These are phyloP conservation scores for Anolis carolinensis DNA, from an alignment of 2,113 vertebrate genomes.

Conservation along the genomic window DNA sequence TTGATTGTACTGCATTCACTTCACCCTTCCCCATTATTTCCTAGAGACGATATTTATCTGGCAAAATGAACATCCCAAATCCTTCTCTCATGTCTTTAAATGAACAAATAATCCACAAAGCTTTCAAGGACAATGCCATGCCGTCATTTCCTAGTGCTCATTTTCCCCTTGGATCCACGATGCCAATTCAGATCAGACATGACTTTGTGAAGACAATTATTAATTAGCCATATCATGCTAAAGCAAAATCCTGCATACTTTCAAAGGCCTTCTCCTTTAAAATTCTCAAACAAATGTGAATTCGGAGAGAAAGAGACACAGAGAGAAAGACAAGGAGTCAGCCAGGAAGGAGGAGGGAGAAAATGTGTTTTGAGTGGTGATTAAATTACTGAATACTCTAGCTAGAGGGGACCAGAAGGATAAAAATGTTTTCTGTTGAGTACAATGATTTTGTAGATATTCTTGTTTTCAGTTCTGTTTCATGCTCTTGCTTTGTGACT, in stretches of 20 bases:
- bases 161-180: background rate
- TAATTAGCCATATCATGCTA: background rate
- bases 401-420: no score
- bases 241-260: background rate
- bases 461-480: no score
- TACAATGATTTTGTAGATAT: background rate
- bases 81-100: background rate
- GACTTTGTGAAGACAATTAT: background rate
- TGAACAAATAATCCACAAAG: background rate
- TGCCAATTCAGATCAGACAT: background rate
- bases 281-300: background rate
- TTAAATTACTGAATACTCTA: no score
- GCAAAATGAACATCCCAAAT: background rate
- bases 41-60: background rate
- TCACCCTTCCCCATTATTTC: background rate
- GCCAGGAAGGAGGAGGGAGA: no score
- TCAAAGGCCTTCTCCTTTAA: background rate
- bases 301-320: background rate
- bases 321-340: background rate
- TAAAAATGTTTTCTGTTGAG: background rate
- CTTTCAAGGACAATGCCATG: background rate
- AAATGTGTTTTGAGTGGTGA: no score
- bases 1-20: background rate
- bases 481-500: no score
- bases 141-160: background rate